Evolutionary conservation across 2,113 vertebrate species (phyloP).

Genomic region (Hippocampus guttulatus): DNA sequence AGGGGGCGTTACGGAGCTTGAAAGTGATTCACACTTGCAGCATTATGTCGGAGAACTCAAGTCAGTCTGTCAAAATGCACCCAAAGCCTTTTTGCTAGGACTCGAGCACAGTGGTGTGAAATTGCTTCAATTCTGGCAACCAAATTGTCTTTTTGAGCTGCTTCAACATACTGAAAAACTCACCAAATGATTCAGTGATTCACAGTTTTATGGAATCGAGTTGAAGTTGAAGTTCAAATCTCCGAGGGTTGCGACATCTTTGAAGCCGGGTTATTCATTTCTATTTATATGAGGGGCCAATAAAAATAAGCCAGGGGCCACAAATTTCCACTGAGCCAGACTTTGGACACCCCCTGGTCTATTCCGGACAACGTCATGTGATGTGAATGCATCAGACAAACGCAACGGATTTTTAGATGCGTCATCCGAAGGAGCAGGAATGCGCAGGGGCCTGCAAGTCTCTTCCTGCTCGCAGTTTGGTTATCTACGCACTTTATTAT

Average conservation of each 20-base stretch:
- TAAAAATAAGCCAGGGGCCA: background rate
- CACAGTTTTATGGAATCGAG: background rate
- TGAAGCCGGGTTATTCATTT: background rate
- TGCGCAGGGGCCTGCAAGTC: slow-evolving; percentile 55
- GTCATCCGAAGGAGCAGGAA: slow-evolving; percentile 45
- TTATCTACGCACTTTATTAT: background rate
- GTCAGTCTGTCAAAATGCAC: background rate
- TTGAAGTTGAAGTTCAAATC: background rate
- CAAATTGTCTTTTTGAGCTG: background rate
- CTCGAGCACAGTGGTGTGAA: background rate
- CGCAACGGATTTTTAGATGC: slow-evolving; percentile 24
- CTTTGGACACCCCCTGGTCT: background rate
- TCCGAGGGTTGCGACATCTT: background rate
- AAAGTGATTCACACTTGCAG: slow-evolving; percentile 48
- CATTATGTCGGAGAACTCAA: slow-evolving; percentile 22
- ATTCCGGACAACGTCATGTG: slow-evolving; percentile 9
- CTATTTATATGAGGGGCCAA: background rate
- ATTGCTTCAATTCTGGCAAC: background rate
- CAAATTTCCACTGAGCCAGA: background rate
- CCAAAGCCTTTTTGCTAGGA: background rate
- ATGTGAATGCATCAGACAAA: slow-evolving; percentile 20
- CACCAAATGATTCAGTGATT: background rate
- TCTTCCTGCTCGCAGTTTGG: slow-evolving; percentile 35
- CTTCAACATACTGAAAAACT: background rate
- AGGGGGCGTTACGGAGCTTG: slow-evolving; percentile 55